phyloP scores from a whole-genome alignment of 2,797 vertebrate species.

The Rhinichthys osculus region DNA sequence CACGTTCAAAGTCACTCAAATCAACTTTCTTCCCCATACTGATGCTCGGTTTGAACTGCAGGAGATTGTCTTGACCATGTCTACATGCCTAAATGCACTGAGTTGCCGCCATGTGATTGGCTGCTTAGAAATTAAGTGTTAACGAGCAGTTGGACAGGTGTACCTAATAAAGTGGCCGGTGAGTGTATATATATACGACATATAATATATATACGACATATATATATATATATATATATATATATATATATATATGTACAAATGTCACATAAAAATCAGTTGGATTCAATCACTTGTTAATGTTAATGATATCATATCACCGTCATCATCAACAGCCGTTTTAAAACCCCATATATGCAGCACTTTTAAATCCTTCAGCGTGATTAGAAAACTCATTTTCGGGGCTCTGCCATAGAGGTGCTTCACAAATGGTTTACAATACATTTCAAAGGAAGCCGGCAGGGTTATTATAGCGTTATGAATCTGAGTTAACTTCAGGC shows the following conservation, averaged over 20 bases:
- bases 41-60: no score
- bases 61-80: no score
- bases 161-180: no score
- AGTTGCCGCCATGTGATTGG: no score
- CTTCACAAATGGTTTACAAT: background rate
- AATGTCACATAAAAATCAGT: background rate
- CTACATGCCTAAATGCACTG: no score
- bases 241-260: background rate
- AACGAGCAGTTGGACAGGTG: no score
- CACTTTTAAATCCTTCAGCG: background rate
- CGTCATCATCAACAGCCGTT: background rate
- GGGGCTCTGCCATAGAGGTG: background rate
- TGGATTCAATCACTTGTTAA: background rate
- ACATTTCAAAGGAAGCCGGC: background rate
- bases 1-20: no score
- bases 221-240: no score
- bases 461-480: conserved; percentile 32
- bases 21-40: no score
- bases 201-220: no score
- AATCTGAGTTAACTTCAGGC: conserved; percentile 37
- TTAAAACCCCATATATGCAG: background rate
- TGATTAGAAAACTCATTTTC: conserved; percentile 19
- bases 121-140: no score
- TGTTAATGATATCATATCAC: background rate
- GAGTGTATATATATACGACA: no score